A percentile compares a stretch with the other conserved stretches of the same genome.
Evolutionary conservation across 2,888 invertebrate genomes (phyloP).

Genomic region (Rhabditoides inermis): DNA sequence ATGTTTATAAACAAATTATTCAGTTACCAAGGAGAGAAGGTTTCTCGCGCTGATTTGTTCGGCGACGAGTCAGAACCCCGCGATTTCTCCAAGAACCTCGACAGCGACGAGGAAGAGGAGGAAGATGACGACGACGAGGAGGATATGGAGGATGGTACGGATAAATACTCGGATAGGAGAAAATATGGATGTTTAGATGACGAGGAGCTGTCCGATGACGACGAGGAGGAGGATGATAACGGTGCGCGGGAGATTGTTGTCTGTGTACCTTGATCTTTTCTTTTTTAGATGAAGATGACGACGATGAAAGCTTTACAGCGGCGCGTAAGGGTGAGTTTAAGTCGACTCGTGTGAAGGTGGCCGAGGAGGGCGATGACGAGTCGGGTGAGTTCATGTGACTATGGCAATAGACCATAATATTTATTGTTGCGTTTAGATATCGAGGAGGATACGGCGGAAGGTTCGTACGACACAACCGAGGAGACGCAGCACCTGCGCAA

Average conservation of each 20-base stretch:
- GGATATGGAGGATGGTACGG: conserved; percentile 2
- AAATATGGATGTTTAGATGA: background rate
- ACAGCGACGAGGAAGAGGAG: conserved; percentile 3
- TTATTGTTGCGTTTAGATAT: too few species aligned
- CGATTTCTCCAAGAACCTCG: conserved; percentile 7
- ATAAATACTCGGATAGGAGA: background rate
- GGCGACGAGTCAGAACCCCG: conserved; percentile 15
- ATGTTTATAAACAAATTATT: background rate
- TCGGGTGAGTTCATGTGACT: too few species aligned
- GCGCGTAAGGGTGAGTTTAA: too few species aligned
- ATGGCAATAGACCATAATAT: too few species aligned
- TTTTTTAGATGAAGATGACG: conserved; percentile 9
- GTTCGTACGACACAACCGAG: too few species aligned
- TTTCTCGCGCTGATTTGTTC: conserved; percentile 21
- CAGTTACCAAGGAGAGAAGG: too few species aligned
- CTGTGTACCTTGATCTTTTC: background rate
- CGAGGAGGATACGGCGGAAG: too few species aligned
- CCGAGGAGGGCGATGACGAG: conserved; percentile 8
- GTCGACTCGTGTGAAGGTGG: too few species aligned
- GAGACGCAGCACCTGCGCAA: too few species aligned
- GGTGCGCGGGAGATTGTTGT: background rate
- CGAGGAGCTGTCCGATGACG: conserved; percentile 1
- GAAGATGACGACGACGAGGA: background rate
- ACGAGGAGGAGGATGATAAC: background rate
- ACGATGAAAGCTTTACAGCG: too few species aligned